Base-by-base conservation (phyloP, 2,888 invertebrate genomes). In the Metopia argyrocephala region DNA sequence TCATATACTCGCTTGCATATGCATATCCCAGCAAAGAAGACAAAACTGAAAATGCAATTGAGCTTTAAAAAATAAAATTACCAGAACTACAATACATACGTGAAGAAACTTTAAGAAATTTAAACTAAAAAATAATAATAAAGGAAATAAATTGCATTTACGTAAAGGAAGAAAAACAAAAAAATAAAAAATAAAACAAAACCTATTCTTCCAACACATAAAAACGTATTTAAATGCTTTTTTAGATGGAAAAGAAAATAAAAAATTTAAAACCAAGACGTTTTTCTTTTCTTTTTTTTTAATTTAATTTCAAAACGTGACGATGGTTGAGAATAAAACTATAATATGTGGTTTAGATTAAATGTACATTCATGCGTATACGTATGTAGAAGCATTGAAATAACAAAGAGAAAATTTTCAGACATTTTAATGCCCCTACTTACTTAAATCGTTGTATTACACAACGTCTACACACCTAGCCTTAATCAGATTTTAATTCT, bases 1-100 rank as follows among this genome's bases (percentile, higher is more conserved):
- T 0, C 38, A 9, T 15, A 12, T 38, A 12, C 12, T 15, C 38
- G 1, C 15, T 3, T 4, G 12, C 38, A 54, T 18, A 38, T 57
- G 54, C 46, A 61, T n/a, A 52, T 46, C 64, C 45, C 7, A 54
- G 27, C 18, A 18, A 18, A 18, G 12, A 56, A 27, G 18, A n/a
- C 28, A 9, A 23, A 21, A 50, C 5, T 56, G 62, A 64, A 69
- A 54, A 76, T 38, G 48, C 75, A 68, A 76, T 76, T 68, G 46
- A 64, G 68, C 52, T 73, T 64, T 31, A 76, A 45, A 28, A 57
- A 38, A n/a, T n/a, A 38, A 38, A 69, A 57, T 76, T 73, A 45
- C 57, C 59, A 64, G 69, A 52, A 27, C n/a, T 57, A 71, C 66
- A 28, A 69, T 31, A 21, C 1, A 15, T n/a, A 38, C 15, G n/a